Evolutionary conservation across 2,888 invertebrate genomes (phyloP), one percentile per base, ranked within the genome.

Genomic region (Artemia sp.): DNA sequence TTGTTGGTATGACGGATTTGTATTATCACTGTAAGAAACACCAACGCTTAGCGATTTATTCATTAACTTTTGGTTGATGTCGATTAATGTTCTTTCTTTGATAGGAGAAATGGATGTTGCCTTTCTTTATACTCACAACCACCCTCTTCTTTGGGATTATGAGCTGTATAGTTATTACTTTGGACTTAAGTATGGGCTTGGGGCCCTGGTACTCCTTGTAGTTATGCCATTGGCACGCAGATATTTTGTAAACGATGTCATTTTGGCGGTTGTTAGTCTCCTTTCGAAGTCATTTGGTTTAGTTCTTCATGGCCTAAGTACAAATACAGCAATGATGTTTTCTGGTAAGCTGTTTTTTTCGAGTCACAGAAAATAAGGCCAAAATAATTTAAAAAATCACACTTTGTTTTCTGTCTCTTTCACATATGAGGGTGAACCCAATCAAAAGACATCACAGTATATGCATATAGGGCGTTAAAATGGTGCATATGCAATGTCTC

Each of bases 31-130:
- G 3, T 38, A 38, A 38, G 38, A 38, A 38, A 38, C 38, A 3
- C 5, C 6, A 38, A 38, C 1, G 2, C 38, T 38, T 38, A 38
- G 6, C 6, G 38, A 38, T 38, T 38, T 5, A 38, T 38, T 38
- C 38, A 38, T 38, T 38, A 38, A 38, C 38, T 38, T 38, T 6
- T 38, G 38, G 38, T 38, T 38, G 38, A 38, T 38, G 38, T 38
- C 38, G 38, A 38, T 38, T 38, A 38, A 38, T 38, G 38, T 38
- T 38, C 38, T 38, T 38, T 66, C 70, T 72, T 72, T 80, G 73
- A 53, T 80, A 85, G 91, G 91, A 76, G 91, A 92, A 76, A 85
- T 85, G 73, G 84, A 84, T 24, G 86, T 88, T 76, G 82, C 86
- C 75, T 89, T 85, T 74, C 77, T 91, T 68, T 92, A 89, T 76